Base-by-base conservation (phyloP, 2,888 invertebrate genomes). In the Dicranocentrus wangi region DNA sequence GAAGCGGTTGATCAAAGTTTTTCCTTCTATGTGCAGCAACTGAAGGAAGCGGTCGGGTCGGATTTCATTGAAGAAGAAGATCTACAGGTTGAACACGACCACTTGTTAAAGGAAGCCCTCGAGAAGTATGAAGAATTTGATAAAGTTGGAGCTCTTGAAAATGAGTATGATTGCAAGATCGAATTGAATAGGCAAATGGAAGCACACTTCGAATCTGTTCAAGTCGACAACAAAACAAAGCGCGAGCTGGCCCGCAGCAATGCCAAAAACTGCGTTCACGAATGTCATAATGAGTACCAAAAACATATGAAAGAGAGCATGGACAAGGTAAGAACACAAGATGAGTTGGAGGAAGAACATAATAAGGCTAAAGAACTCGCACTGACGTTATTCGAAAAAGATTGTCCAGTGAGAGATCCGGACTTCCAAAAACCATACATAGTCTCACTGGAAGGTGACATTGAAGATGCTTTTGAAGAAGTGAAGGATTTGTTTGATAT, bases 41-140 rank as follows among this genome's bases (percentile, higher is more conserved):
- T 60, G 28, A 60, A 28, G 10, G 32, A 60, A n/a, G 60, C 27
- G 60, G 28, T n/a, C n/a, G 2, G n/a, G 7, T 15, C n/a, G 15
- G 66, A 75, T 1, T 75, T 66, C n/a, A 39, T 75, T 8, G n/a
- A 51, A 15, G 75, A 66, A 2, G 32, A 66, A 5, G 76, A 69
- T 7, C 23, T 77, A 0, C 19, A 69, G 13, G n/a, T 7, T 3
- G 61, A 77, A 17, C 61, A 77, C 32, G 27, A 61, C 0, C 43
- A 13, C 19, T 8, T 25, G 8, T 51, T 21, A 0, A 17, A 69
- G 7, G 43, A 43, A 23, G 47, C 69, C 7, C n/a, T 51, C 7
- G 13, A 60, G 27, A 25, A 42, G 27, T 69, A 47, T 27, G 58
- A 61, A 61, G 7, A 51, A 21, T n/a, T 2, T 21, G 66, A 60